phyloP scores from a whole-genome alignment of 2,797 vertebrate species.

The Sebastes goodei region DNA sequence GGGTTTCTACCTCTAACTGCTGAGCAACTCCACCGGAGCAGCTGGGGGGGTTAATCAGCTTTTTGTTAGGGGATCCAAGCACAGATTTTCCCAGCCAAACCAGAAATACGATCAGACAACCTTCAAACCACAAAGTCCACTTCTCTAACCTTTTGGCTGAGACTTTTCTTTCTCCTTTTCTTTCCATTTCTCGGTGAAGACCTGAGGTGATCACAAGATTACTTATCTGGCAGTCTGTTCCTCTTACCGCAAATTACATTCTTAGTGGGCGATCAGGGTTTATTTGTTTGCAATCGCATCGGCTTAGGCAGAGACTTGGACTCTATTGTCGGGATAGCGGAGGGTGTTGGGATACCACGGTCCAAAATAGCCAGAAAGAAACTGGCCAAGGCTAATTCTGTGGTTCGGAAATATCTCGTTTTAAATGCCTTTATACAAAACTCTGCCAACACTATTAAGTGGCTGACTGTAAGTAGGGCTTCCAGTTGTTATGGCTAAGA shows the following conservation, averaged over 20 bases:
- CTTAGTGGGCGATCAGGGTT: conserved; percentile 26
- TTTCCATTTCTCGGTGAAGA: neutral
- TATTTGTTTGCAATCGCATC: conserved; percentile 42
- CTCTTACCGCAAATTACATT: conserved; percentile 6
- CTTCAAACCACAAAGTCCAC: conserved; percentile 17
- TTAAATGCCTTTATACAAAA: conserved; percentile 17
- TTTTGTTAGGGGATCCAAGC: conserved; percentile 23
- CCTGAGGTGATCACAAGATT: neutral
- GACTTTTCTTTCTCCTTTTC: neutral
- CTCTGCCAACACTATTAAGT: conserved; percentile 29
- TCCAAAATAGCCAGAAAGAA: conserved; percentile 16
- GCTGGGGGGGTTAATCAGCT: conserved; percentile 23
- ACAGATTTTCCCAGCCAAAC: conserved; percentile 23
- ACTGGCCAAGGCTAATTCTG: neutral
- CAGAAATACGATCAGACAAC: conserved; percentile 22
- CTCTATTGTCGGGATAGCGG: neutral
- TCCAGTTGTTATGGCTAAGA: conserved; percentile 17
- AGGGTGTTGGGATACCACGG: neutral
- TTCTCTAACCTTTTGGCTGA: neutral
- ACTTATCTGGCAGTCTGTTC: neutral
- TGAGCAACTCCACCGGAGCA: neutral
- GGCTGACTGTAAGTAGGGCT: conserved; percentile 9
- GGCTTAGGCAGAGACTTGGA: conserved; percentile 32
- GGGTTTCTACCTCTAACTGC: neutral
- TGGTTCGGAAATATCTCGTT: conserved; percentile 21